Conservation (phyloP, 1,140 invertebrate genomes). For the Reticulitermes speratus region DNA sequence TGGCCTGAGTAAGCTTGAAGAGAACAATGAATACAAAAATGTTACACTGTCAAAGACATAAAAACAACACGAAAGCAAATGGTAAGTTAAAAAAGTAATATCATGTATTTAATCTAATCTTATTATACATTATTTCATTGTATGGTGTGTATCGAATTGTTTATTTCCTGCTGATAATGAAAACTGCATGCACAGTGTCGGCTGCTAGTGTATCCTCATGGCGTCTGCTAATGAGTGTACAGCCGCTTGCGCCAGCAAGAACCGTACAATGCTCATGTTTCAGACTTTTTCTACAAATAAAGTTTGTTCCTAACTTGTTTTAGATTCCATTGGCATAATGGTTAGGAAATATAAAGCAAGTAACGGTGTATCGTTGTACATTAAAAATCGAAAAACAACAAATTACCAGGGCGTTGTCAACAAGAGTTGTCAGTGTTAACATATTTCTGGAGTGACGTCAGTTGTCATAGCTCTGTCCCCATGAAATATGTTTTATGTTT, state of each 20-base stretch:
- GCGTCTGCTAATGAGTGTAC: not conserved
- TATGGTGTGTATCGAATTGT: not conserved
- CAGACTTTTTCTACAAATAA: not conserved
- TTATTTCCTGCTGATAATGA: not conserved
- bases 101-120: not conserved
- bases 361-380: not conserved
- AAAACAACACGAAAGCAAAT: not conserved
- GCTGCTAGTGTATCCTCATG: not conserved
- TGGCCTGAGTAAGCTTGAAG: not conserved
- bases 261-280: not conserved
- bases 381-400: not conserved
- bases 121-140: not conserved
- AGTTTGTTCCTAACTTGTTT: not conserved
- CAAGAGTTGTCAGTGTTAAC: not conserved
- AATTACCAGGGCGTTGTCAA: not conserved
- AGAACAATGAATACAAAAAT: constrained; percentile 10
- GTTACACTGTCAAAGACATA: not conserved
- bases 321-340: not conserved
- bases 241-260: not conserved
- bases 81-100: not conserved
- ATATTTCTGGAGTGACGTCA: constrained; percentile 7
- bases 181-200: not conserved
- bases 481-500: not conserved
- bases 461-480: not conserved
- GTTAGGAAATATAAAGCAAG: not conserved